phyloP scores from a whole-genome alignment of 1,140 invertebrate genomes.

The Campoletis sonorensis region DNA sequence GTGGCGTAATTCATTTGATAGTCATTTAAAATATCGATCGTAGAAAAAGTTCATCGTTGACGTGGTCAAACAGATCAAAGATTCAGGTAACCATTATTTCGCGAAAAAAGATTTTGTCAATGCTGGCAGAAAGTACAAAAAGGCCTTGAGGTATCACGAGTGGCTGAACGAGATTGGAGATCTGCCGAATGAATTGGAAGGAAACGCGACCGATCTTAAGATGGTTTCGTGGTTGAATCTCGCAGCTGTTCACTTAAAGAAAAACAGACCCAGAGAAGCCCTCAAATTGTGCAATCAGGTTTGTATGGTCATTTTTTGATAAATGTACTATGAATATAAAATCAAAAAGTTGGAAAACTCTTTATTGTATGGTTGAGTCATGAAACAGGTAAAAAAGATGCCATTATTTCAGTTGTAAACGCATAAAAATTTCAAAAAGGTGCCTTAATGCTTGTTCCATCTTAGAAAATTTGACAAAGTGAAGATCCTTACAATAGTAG shows the following conservation, averaged over 20 bases:
- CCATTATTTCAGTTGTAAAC: too few relatives aligned
- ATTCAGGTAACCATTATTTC: constrained; percentile 85
- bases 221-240: constrained; percentile 81
- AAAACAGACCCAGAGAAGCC: constrained; percentile 79
- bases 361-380: too few relatives aligned
- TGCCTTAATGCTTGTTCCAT: too few relatives aligned
- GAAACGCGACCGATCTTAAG: constrained; percentile 63
- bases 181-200: constrained; percentile 57
- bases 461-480: too few relatives aligned
- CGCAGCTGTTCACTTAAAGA: constrained; percentile 83
- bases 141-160: constrained; percentile 83
- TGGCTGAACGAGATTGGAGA: constrained; percentile 72
- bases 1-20: constrained; percentile 37
- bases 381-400: too few relatives aligned
- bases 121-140: constrained; percentile 85
- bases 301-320: background rate
- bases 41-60: constrained; percentile 69
- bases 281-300: constrained; percentile 82
- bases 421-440: too few relatives aligned
- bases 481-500: too few relatives aligned
- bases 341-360: too few relatives aligned
- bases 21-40: constrained; percentile 47
- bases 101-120: constrained; percentile 78
- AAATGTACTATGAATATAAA: too few relatives aligned
- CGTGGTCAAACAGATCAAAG: constrained; percentile 81